Base-by-base conservation (phyloP, 2,797 vertebrate species). In the Crax fasciolata region DNA sequence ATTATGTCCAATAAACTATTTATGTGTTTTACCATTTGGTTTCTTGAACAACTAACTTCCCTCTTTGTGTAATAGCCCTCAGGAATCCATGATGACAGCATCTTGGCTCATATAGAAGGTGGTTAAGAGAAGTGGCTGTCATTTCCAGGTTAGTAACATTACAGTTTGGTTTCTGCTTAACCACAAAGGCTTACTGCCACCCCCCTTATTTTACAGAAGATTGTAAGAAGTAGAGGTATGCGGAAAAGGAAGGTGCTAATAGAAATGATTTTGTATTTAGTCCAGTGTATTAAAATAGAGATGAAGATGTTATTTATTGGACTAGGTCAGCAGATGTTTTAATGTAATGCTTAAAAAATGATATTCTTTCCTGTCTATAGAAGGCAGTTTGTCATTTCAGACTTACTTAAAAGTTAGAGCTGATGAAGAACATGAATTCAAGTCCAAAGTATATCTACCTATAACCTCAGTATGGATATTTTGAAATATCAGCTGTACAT, bases 301-400 rank as follows among this genome's bases (percentile, higher is more conserved):
- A 65, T 0, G 0, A 78, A n/a, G 8, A 11, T 44, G 8, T 13
- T 41, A 63, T 61, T 61, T 71, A 27, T 85, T 63, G 19, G 8
- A 75, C 77, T 57, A 35, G 44, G 7, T 43, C 54, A 65, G 57
- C 48, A 76, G 24, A 6, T 17, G 1, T 35, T 87, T 91, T n/a
- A 52, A 32, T 44, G 8, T 17, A 74, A 54, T 0, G 2, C 18
- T 86, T 84, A 39, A 46, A 89, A 65, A 16, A 35, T 43, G 8
- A 2, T 32, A 5, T 48, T 84, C 3, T 7, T 63, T 63, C 73
- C 32, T 41, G 8, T 30, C 10, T 55, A 59, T 24, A 58, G 71
- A 82, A 83, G 67, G 13, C 13, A 44, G 11, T 13, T 63, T 78
- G 39, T 46, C 6, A 18, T 66, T 89, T 87, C 46, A 54, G 27